Conservation (phyloP, 2,888 invertebrate genomes). For the Phaedon cochleariae region DNA sequence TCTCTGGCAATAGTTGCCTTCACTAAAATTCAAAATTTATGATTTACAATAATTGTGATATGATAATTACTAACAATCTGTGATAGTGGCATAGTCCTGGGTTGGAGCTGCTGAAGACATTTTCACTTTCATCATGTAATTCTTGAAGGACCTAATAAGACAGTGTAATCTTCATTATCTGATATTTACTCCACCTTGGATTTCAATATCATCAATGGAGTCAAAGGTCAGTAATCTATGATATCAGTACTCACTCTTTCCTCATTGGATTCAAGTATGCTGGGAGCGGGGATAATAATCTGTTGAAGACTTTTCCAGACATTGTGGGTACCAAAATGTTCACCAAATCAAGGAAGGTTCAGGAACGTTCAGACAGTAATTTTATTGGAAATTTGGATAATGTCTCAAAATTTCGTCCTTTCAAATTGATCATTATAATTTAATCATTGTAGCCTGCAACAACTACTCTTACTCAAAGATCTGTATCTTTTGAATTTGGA, state of each 20-base stretch:
- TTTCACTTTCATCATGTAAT: neutral
- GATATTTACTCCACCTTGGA: too few species aligned
- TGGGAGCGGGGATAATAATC: neutral
- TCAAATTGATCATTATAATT: too few species aligned
- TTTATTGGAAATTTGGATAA: too few species aligned
- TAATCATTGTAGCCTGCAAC: too few species aligned
- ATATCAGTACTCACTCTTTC: neutral
- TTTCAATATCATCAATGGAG: too few species aligned
- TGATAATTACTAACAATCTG: constrained; percentile 23
- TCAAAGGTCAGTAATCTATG: neutral
- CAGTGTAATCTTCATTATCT: neutral
- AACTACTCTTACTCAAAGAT: too few species aligned
- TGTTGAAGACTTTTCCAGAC: neutral
- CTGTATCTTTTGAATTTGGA: too few species aligned
- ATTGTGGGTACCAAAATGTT: neutral
- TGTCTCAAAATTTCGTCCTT: too few species aligned
- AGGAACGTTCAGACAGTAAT: too few species aligned
- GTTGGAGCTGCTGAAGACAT: constrained; percentile 4
- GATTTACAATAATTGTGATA: neutral
- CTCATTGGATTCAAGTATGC: neutral
- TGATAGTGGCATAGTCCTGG: constrained; percentile 14
- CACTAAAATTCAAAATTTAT: constrained; percentile 16
- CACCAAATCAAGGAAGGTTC: too few species aligned
- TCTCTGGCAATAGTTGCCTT: constrained; percentile 40
- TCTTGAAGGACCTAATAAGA: neutral